Evolutionary conservation across 2,113 vertebrate genomes (phyloP).

Genomic region (Alligator mississippiensis): DNA sequence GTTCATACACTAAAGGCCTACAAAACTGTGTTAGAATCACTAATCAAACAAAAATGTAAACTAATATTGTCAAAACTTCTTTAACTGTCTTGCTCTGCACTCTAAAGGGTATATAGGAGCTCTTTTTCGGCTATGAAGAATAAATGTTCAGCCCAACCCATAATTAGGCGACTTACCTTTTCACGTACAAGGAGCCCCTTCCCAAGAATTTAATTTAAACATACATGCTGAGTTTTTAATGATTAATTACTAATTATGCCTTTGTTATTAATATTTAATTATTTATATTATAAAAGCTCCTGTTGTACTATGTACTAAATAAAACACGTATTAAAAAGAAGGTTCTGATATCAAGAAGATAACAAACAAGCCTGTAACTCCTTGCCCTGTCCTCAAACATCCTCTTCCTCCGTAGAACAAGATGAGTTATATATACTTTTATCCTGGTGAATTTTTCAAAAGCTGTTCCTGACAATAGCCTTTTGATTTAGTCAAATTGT

Average conservation of each 20-base stretch:
- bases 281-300: background rate
- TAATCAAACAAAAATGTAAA: background rate
- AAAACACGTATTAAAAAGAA: conserved; percentile 9
- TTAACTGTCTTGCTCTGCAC: rapidly evolving
- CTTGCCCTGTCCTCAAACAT: background rate
- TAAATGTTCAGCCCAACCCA: background rate
- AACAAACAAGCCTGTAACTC: background rate
- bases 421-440: background rate
- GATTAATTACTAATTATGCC: background rate
- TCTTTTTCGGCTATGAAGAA: background rate
- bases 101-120: background rate
- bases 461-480: background rate
- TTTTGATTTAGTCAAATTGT: background rate
- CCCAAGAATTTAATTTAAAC: background rate
- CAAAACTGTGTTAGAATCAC: background rate
- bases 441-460: background rate
- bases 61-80: rapidly evolving
- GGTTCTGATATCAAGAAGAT: background rate
- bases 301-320: background rate
- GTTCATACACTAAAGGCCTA: rapidly evolving
- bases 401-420: background rate
- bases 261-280: background rate
- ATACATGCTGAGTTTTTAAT: background rate
- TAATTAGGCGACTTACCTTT: too few species aligned
- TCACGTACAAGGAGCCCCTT: rapidly evolving